Evolutionary conservation across 2,797 vertebrate genomes (phyloP).

Genomic region (Carapus acus): DNA sequence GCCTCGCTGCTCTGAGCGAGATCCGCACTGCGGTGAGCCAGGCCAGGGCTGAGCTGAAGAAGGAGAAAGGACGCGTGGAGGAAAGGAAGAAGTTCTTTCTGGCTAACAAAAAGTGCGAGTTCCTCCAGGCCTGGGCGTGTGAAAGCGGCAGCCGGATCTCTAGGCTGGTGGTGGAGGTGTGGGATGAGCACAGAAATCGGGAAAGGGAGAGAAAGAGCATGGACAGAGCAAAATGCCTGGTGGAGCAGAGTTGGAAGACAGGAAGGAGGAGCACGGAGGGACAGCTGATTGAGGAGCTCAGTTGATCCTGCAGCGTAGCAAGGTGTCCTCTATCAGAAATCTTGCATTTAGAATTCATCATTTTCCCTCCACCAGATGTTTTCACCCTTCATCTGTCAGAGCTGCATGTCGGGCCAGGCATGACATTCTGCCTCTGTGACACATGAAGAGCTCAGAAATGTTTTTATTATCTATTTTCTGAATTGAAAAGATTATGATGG

Average conservation of each 20-base stretch:
- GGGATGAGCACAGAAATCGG: slow-evolving; percentile 65
- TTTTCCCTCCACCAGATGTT: too few relatives aligned
- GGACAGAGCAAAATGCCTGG: slow-evolving; percentile 61
- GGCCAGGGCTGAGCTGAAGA: slow-evolving; percentile 51
- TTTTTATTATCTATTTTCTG: too few relatives aligned
- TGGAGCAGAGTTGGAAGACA: slow-evolving; percentile 71
- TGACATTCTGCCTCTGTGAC: too few relatives aligned
- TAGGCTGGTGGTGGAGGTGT: slow-evolving; percentile 65
- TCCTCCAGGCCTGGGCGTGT: slow-evolving; percentile 79
- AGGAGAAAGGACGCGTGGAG: slow-evolving; percentile 50
- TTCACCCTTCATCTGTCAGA: too few relatives aligned
- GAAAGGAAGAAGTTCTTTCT: slow-evolving; percentile 61
- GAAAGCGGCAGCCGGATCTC: slow-evolving; percentile 61
- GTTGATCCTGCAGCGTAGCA: slow-evolving; percentile 30
- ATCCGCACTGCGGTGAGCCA: slow-evolving; percentile 60
- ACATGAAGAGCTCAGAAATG: too few relatives aligned
- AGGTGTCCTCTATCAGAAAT: slow-evolving; percentile 31
- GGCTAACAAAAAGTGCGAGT: slow-evolving; percentile 81
- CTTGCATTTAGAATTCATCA: not conserved
- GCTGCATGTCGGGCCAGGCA: too few relatives aligned
- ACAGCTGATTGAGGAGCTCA: slow-evolving; percentile 78
- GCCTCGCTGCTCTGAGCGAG: slow-evolving; percentile 76
- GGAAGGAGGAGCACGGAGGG: slow-evolving; percentile 53
- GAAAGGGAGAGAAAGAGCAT: slow-evolving; percentile 53
- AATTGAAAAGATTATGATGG: too few relatives aligned